These are phyloP conservation scores for Hypselothyrea guttata DNA, from an alignment of 2,888 invertebrate genomes.

Conservation along the genomic window DNA sequence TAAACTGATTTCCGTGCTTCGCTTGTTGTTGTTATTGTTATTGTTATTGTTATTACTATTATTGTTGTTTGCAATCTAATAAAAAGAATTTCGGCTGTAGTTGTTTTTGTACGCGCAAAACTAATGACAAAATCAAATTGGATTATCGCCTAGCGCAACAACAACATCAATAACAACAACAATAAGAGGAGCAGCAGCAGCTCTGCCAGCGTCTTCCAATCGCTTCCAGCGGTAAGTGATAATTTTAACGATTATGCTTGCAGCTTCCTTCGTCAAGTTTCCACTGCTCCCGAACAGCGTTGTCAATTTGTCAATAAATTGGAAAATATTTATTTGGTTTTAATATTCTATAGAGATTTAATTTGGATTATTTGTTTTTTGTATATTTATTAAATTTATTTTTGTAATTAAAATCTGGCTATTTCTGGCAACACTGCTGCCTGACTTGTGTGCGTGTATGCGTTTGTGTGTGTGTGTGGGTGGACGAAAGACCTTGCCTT, in stretches of 20 bases:
- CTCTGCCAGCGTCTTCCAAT: conserved; percentile 26
- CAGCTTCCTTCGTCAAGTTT: not conserved
- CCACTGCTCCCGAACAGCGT: too few species aligned
- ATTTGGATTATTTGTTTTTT: too few species aligned
- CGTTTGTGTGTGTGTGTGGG: conserved; percentile 25
- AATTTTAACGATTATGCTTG: conserved; percentile 14
- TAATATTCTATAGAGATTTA: too few species aligned
- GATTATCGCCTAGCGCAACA: conserved; percentile 59
- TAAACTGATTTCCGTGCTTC: conserved; percentile 59
- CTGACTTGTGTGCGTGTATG: conserved; percentile 8
- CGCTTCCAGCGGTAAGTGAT: conserved; percentile 36
- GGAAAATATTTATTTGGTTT: too few species aligned
- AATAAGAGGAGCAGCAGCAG: too few species aligned
- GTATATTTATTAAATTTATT: too few species aligned
- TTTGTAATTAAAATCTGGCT: too few species aligned
- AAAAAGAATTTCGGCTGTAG: conserved; percentile 47
- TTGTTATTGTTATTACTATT: conserved; percentile 17
- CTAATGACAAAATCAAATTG: conserved; percentile 69
- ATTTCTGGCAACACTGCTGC: not conserved
- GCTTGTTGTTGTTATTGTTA: conserved; percentile 29
- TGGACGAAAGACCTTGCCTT: conserved; percentile 39
- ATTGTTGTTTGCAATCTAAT: conserved; percentile 61
- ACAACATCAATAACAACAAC: too few species aligned
- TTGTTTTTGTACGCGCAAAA: conserved; percentile 43
- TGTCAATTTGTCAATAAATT: too few species aligned